Evolutionary conservation across 1,140 invertebrate species (phyloP).

Genomic region (Drepana arcuata): DNA sequence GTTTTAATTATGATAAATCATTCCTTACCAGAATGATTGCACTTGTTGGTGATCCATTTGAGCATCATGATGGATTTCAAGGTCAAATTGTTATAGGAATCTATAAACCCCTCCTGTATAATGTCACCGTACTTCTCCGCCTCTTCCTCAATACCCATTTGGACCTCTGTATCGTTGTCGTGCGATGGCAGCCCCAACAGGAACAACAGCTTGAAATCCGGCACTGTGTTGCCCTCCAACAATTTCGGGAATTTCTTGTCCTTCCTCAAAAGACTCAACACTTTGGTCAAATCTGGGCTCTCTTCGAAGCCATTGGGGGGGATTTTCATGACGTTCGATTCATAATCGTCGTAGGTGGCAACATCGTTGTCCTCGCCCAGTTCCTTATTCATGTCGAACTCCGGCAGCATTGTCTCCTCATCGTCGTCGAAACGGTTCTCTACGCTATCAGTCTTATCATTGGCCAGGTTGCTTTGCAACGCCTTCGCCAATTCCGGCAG

Average conservation of each 20-base stretch:
- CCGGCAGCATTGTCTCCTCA: conserved; percentile 40
- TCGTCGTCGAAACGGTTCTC: conserved; percentile 54
- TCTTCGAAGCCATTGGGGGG: conserved; percentile 56
- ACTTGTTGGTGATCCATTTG: conserved; percentile 83
- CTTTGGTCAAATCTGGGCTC: conserved; percentile 32
- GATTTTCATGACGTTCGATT: conserved; percentile 62
- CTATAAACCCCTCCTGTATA: conserved; percentile 91
- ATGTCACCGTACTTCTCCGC: conserved; percentile 82
- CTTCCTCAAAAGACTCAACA: conserved; percentile 33
- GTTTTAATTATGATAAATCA: too few relatives aligned
- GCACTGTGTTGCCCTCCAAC: conserved; percentile 20
- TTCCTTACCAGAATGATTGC: conserved; percentile 63
- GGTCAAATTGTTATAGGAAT: conserved; percentile 94
- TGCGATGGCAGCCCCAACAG: conserved; percentile 41
- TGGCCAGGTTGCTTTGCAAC: conserved; percentile 31
- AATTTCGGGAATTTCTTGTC: conserved; percentile 30
- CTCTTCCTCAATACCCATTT: conserved; percentile 75
- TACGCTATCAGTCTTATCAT: conserved; percentile 23
- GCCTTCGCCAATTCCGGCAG: conserved; percentile 47
- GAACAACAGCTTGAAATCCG: conserved; percentile 52
- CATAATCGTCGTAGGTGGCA: conserved; percentile 39
- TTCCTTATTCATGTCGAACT: conserved; percentile 61
- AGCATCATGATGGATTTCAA: conserved; percentile 90
- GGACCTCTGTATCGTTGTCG: conserved; percentile 47
- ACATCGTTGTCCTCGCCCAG: conserved; percentile 34